Conservation (phyloP, 2,888 invertebrate genomes). For the Polymixis flavicincta region DNA sequence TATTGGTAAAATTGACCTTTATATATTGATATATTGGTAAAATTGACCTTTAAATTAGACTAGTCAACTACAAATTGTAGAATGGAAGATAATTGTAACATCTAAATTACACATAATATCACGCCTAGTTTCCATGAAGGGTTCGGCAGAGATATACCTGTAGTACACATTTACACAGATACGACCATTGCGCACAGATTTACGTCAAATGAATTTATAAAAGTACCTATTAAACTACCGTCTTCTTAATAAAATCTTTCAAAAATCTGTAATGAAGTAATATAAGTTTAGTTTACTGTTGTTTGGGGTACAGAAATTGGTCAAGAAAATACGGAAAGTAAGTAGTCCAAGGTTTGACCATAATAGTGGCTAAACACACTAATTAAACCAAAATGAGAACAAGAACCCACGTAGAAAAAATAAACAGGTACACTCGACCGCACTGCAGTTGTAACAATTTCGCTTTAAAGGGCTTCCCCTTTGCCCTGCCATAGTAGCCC, state of each 20-base stretch:
- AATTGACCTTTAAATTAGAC: too few species aligned
- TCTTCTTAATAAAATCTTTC: neutral
- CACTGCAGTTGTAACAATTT: neutral
- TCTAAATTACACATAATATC: too few species aligned
- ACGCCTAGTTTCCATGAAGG: too few species aligned
- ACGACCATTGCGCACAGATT: too few species aligned
- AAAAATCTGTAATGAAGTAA: neutral
- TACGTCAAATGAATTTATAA: too few species aligned
- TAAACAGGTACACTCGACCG: neutral
- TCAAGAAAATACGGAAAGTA: neutral
- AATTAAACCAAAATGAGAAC: slow-evolving; percentile 31
- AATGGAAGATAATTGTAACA: neutral
- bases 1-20: too few species aligned
- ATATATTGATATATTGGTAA: too few species aligned
- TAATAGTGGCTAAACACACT: slow-evolving; percentile 23
- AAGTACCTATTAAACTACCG: neutral
- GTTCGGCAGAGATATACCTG: too few species aligned
- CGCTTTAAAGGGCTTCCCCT: too few species aligned
- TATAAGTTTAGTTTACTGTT: neutral
- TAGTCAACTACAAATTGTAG: too few species aligned
- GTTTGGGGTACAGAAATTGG: slow-evolving; percentile 1
- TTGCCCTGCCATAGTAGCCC: too few species aligned
- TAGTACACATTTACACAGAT: too few species aligned
- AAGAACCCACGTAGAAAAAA: slow-evolving; percentile 12
- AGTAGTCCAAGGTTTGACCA: slow-evolving; percentile 15